Conservation (phyloP, 2,888 invertebrate genomes). For the Chydorus sphaericus region DNA sequence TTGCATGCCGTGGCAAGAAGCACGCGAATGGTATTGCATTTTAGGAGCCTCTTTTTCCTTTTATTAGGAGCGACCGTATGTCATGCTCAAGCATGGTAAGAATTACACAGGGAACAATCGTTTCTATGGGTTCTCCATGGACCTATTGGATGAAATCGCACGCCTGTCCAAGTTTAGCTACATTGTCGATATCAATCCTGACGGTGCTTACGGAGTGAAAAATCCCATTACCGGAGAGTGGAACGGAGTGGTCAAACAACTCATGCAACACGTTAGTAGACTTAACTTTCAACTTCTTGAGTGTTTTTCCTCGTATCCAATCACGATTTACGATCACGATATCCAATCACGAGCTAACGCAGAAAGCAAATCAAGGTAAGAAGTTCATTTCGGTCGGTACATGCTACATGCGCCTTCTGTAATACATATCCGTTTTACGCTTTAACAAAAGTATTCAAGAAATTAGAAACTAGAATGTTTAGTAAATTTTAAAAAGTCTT, state of each 20-base stretch:
- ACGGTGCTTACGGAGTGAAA: conserved; percentile 47
- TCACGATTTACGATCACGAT: too few relatives aligned
- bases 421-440: too few relatives aligned
- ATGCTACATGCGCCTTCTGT: too few relatives aligned
- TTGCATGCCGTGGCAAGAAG: not conserved
- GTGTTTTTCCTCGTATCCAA: too few relatives aligned
- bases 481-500: too few relatives aligned
- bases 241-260: conserved; percentile 53
- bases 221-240: conserved; percentile 45
- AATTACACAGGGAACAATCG: conserved; percentile 50
- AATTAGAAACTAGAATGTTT: too few relatives aligned
- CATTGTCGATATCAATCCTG: conserved; percentile 51
- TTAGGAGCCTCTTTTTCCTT: too few relatives aligned
- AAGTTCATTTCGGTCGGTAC: too few relatives aligned
- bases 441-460: too few relatives aligned
- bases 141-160: conserved; percentile 39
- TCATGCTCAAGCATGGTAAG: conserved; percentile 23
- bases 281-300: too few relatives aligned
- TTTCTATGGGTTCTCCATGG: conserved; percentile 66
- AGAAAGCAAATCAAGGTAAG: too few relatives aligned
- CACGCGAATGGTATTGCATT: not conserved
- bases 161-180: conserved; percentile 47
- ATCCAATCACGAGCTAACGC: too few relatives aligned
- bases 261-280: conserved; percentile 55
- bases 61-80: conserved; percentile 23